These are phyloP conservation scores for Steatornis caripensis DNA, from an alignment of 2,113 vertebrate genomes.

Conservation along the genomic window DNA sequence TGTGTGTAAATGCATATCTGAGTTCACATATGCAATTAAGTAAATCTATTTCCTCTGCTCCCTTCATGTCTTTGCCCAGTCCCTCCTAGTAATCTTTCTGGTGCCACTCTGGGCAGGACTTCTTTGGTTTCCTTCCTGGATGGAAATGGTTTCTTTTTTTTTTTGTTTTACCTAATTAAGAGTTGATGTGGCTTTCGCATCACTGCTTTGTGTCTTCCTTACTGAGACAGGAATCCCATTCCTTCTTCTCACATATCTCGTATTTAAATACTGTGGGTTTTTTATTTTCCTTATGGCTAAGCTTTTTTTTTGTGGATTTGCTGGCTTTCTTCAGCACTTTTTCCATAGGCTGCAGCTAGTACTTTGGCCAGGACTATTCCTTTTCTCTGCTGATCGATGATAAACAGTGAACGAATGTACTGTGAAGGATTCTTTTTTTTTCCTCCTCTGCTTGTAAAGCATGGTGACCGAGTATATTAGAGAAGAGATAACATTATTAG, in stretches of 20 bases:
- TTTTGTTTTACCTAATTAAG: neutral
- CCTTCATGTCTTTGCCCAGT: neutral
- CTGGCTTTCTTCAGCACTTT: neutral
- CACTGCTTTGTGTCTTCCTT: neutral
- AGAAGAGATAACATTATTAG: neutral
- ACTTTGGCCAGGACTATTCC: neutral
- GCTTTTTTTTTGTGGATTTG: neutral
- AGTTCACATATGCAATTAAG: neutral
- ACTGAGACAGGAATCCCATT: neutral
- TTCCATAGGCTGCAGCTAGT: neutral
- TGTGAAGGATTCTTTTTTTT: neutral
- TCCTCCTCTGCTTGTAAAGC: neutral
- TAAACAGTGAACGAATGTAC: neutral
- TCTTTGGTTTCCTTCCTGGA: neutral
- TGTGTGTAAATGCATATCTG: neutral
- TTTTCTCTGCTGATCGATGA: neutral
- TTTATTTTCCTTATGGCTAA: neutral
- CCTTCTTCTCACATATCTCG: neutral
- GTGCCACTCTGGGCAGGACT: neutral
- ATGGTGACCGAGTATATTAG: neutral
- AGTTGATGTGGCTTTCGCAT: neutral
- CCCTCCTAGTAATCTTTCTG: neutral
- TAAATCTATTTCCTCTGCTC: neutral
- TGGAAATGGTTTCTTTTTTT: neutral
- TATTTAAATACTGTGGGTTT: neutral